Evolutionary conservation across 2,797 vertebrate species (phyloP), one percentile per base, ranked within the genome.

Genomic region (Myoxocephalus aenaeus): DNA sequence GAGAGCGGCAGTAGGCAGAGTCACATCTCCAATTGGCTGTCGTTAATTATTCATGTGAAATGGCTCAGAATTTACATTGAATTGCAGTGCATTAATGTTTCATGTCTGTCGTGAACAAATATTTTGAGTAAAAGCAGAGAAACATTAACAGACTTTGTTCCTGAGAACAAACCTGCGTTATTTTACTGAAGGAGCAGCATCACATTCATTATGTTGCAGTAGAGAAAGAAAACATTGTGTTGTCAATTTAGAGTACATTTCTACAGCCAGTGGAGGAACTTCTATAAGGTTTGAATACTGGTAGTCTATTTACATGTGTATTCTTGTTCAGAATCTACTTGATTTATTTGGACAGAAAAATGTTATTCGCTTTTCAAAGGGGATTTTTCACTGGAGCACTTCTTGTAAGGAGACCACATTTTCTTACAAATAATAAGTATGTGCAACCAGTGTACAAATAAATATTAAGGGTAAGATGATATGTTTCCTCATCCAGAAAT

Each of bases 31-130:
- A 58, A 32, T 66, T 72, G 27, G 78, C 53, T 73, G 38, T 29
- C 14, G 12, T 86, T 80, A 75, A 87, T 86, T 72, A 90, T 89
- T 87, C 67, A 86, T 79, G 40, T 25, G 12, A 83, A 82, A 57
- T 2, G 7, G 80, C 78, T 89, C 73, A 13, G 18, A 81, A 83
- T 75, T 77, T 68, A 75, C 46, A 68, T 48, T 32, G 34, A 59
- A 77, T 65, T 65, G 56, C 65, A 61, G 50, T 1, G 14, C 66
- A 89, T 83, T 12, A 75, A 61, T 87, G 73, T 84, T 85, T 87
- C 32, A 81, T 82, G 56, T 44, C 15, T 9, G 40, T 63, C 50
- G 34, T 34, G 9, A 73, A 57, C 70, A 69, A 74, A 51, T 80
- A 42, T 67, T 70, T 59, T 50, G 29, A 57, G 48, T 46, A 29